phyloP scores from a whole-genome alignment of 2,113 vertebrate species.

The Notothenia coriiceps region DNA sequence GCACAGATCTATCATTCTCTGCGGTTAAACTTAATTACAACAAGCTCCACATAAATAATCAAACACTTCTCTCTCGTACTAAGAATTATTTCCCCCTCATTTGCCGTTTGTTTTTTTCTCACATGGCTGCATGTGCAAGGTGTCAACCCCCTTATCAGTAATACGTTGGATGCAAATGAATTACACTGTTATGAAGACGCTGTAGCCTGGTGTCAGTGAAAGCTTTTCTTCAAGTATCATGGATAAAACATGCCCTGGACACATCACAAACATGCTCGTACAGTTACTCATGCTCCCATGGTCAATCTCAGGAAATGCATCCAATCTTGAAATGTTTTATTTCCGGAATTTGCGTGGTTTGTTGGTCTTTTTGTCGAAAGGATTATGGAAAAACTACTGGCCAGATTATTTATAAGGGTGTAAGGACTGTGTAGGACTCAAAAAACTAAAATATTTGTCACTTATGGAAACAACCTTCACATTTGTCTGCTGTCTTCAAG shows the following conservation, averaged over 20 bases:
- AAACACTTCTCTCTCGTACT: slow-evolving; percentile 4
- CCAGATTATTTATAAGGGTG: too few species aligned
- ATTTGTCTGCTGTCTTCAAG: too few species aligned
- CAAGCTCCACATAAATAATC: slow-evolving; percentile 12
- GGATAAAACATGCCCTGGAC: background rate
- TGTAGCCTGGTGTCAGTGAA: background rate
- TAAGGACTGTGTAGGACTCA: too few species aligned
- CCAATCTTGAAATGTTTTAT: background rate
- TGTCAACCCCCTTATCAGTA: background rate
- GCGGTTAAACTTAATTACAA: slow-evolving; percentile 20
- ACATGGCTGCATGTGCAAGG: background rate
- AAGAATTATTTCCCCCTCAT: background rate
- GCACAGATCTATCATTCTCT: background rate
- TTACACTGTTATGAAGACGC: background rate
- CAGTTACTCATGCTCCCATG: background rate
- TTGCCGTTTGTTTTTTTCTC: background rate
- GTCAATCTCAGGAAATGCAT: background rate
- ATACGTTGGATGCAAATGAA: background rate
- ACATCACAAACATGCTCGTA: background rate
- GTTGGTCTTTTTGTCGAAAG: too few species aligned
- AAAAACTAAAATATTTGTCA: too few species aligned
- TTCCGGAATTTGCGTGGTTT: background rate
- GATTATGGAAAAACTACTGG: too few species aligned
- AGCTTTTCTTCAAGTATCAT: background rate
- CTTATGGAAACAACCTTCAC: too few species aligned